phyloP scores from a whole-genome alignment of 2,888 invertebrate genomes.

The Ametastegia equiseti region DNA sequence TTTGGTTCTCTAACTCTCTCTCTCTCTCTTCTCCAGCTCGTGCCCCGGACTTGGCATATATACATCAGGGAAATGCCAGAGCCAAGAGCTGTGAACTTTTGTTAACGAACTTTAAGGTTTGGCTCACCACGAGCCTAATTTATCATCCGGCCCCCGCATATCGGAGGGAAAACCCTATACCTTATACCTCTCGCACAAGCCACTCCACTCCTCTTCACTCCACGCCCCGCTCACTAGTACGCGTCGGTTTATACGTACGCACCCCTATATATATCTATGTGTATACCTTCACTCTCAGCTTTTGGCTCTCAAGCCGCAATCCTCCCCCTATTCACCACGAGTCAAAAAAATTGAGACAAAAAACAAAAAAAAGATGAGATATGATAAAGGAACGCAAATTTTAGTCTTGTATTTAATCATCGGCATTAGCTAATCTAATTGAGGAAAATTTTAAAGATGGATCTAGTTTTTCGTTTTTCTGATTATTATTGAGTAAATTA shows the following conservation, averaged over 20 bases:
- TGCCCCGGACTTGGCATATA: neutral
- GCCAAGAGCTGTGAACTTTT: constrained; percentile 36
- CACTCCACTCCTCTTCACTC: neutral
- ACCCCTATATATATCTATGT: neutral
- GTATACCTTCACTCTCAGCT: constrained; percentile 9
- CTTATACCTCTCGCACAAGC: too few species aligned
- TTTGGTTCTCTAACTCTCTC: neutral
- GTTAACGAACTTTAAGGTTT: constrained; percentile 45
- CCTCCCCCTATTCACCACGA: neutral
- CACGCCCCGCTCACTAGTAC: too few species aligned
- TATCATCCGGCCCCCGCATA: constrained; percentile 24
- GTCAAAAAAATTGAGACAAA: neutral
- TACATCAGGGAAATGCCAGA: constrained; percentile 33
- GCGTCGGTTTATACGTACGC: too few species aligned
- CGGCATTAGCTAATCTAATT: too few species aligned
- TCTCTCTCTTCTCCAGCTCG: neutral
- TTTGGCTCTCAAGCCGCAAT: constrained; percentile 2
- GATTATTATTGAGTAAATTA: too few species aligned
- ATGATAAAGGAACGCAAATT: neutral
- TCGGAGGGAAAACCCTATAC: constrained; percentile 17
- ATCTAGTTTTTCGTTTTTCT: too few species aligned
- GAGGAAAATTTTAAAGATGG: too few species aligned
- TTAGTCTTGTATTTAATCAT: too few species aligned
- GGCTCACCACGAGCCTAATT: constrained; percentile 32
- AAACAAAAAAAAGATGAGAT: neutral